Evolutionary conservation across 2,113 vertebrate genomes (phyloP).

Genomic region (Dipodomys stephensi): DNA sequence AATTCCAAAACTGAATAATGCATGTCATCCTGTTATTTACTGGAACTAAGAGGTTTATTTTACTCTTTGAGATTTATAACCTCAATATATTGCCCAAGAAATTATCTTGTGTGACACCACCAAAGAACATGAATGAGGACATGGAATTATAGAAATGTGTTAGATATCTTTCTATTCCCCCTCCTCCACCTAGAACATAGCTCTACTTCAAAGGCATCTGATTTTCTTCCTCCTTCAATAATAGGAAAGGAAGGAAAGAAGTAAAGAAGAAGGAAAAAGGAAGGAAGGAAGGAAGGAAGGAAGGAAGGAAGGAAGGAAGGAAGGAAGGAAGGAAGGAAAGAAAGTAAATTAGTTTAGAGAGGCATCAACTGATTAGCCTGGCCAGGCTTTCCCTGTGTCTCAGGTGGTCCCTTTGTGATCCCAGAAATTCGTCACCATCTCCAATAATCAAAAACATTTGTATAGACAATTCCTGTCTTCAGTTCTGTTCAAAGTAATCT

Average conservation of each 20-base stretch:
- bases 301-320: too few relatives aligned
- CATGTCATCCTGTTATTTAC: slow-evolving; percentile 27
- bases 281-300: too few relatives aligned
- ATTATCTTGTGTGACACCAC: slow-evolving; percentile 17
- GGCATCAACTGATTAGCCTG: not conserved
- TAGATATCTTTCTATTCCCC: not conserved
- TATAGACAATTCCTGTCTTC: not conserved
- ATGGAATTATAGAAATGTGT: not conserved
- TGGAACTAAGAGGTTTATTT: slow-evolving; percentile 7
- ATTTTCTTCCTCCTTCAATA: slow-evolving; percentile 10
- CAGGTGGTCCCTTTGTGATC: not conserved
- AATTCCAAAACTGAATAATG: slow-evolving; percentile 67
- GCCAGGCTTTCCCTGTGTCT: not conserved
- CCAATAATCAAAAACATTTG: not conserved
- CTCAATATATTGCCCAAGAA: slow-evolving; percentile 6
- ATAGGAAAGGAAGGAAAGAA: not conserved
- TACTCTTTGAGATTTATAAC: slow-evolving; percentile 32
- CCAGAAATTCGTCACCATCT: not conserved
- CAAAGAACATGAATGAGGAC: slow-evolving; percentile 28
- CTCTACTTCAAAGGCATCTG: slow-evolving; percentile 24
- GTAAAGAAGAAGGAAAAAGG: too few relatives aligned
- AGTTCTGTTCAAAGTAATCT: not conserved
- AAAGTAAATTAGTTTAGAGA: not conserved
- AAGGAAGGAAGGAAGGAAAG: too few relatives aligned
- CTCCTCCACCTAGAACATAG: not conserved